Conservation (phyloP, 2,113 vertebrate species). For the Xenopus borealis region DNA sequence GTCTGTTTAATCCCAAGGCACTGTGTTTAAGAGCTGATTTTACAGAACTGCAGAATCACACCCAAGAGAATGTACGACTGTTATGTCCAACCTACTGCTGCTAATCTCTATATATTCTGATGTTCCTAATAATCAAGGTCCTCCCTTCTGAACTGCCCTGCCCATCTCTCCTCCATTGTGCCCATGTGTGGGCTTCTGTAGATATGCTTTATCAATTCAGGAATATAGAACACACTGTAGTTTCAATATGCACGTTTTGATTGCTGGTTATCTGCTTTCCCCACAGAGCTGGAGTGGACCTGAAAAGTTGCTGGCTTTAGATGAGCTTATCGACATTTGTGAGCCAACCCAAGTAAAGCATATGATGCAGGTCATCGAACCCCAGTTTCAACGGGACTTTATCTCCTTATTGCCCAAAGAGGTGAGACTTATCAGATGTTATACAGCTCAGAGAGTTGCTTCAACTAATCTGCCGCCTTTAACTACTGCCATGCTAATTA, state of each 20-base stretch:
- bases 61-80: too few relatives aligned
- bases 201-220: too few relatives aligned
- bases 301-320: constrained; percentile 96
- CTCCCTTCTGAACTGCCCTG: too few relatives aligned
- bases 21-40: too few relatives aligned
- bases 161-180: too few relatives aligned
- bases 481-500: constrained; percentile 36
- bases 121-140: too few relatives aligned
- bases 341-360: constrained; percentile 98
- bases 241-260: constrained; percentile 16
- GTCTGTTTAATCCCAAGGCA: too few relatives aligned
- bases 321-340: constrained; percentile 97
- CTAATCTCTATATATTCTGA: too few relatives aligned
- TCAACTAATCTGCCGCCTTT: constrained; percentile 36
- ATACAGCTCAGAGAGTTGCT: constrained; percentile 10
- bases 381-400: constrained; percentile 98
- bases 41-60: too few relatives aligned
- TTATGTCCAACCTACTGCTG: too few relatives aligned
- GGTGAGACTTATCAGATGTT: constrained; percentile 67
- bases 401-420: constrained; percentile 99
- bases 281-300: constrained; percentile 89
- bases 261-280: constrained; percentile 1
- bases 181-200: too few relatives aligned
- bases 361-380: constrained; percentile 99
- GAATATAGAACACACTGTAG: too few relatives aligned